These are phyloP conservation scores for Stictonetta naevosa DNA, from an alignment of 2,113 vertebrate species.

Conservation along the genomic window DNA sequence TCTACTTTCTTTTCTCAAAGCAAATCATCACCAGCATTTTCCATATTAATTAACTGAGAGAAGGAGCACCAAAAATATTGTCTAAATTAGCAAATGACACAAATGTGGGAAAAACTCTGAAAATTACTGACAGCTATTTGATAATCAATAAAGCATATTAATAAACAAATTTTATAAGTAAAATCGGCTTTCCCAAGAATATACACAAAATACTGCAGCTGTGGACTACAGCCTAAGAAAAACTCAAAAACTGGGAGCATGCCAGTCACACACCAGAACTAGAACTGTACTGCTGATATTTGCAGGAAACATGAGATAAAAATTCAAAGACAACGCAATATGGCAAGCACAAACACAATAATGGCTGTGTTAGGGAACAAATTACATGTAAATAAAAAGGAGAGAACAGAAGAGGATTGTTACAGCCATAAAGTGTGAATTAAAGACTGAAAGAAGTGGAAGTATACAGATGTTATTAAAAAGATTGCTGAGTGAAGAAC, in stretches of 20 bases:
- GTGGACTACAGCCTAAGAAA: slow-evolving; percentile 1
- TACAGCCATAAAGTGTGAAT: not conserved
- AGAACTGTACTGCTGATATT: not conserved
- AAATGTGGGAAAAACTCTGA: not conserved
- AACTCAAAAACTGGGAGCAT: not conserved
- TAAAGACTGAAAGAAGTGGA: slow-evolving; percentile 3
- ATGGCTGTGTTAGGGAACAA: not conserved
- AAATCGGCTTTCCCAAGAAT: slow-evolving; percentile 28
- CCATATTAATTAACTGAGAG: not conserved
- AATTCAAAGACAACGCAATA: slow-evolving; percentile 3
- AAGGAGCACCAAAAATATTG: not conserved
- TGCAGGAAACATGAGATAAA: not conserved
- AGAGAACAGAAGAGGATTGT: not conserved
- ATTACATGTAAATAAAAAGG: slow-evolving; percentile 21
- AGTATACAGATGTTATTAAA: not conserved
- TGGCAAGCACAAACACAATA: not conserved
- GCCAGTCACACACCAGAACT: not conserved
- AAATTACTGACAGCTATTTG: not conserved
- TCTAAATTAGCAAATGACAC: not conserved
- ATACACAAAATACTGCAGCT: not conserved
- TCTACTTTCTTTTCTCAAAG: not conserved
- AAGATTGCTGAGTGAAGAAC: not conserved
- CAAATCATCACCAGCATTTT: not conserved
- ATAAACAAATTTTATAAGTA: not conserved
- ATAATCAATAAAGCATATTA: slow-evolving; percentile 8